A percentile compares a stretch with the other conserved stretches of the same genome.
Evolutionary conservation across 2,888 invertebrate species (phyloP).

Genomic region (Archips xylosteana): DNA sequence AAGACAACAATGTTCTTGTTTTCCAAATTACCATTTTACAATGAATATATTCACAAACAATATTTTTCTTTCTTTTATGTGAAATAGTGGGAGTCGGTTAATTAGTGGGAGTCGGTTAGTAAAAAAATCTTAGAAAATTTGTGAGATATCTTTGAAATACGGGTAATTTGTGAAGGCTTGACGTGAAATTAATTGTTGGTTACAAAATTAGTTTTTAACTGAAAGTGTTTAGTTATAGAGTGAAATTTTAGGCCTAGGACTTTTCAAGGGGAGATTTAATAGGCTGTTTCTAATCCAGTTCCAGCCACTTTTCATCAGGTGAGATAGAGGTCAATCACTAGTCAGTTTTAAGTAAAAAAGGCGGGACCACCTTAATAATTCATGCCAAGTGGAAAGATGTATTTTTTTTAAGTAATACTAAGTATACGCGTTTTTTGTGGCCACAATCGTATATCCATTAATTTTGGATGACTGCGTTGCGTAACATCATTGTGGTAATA

Average conservation of each 20-base stretch:
- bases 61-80: not conserved
- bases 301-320: no score
- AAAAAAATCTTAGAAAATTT: not conserved
- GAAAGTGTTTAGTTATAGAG: not conserved
- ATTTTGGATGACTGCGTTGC: constrained; percentile 22
- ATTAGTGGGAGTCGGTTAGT: not conserved
- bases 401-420: no score
- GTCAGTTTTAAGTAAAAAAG: no score
- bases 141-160: not conserved
- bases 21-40: not conserved
- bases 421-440: not conserved
- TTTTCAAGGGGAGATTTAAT: no score
- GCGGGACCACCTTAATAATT: no score
- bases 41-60: not conserved
- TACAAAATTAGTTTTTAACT: not conserved
- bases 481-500: constrained; percentile 15
- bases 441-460: constrained; percentile 7
- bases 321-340: no score
- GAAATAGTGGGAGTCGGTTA: not conserved
- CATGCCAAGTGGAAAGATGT: no score
- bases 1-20: not conserved
- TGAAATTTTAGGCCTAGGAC: no score
- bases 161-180: not conserved
- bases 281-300: no score
- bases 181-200: not conserved